These are phyloP conservation scores for Apeltes quadracus DNA, from an alignment of 2,113 vertebrate genomes.

Conservation along the genomic window DNA sequence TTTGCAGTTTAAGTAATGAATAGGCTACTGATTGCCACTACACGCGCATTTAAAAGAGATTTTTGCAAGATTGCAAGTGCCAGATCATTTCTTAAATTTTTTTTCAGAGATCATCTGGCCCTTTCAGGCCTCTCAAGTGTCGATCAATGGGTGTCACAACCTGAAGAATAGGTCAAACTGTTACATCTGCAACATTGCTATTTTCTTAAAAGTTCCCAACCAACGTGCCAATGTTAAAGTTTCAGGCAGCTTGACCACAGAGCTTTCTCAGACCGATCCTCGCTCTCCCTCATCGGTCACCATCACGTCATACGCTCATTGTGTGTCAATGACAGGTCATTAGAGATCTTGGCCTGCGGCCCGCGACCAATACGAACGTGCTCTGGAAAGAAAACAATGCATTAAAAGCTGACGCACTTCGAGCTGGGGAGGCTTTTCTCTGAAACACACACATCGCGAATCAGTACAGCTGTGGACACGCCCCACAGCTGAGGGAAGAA, in stretches of 20 bases:
- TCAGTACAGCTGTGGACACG: no score
- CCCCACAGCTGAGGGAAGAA: background rate
- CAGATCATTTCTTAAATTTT: background rate
- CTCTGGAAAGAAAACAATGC: constrained; percentile 9
- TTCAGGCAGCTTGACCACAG: background rate
- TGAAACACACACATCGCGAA: background rate
- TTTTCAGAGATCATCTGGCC: background rate
- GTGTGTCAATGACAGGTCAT: background rate
- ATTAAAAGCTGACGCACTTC: constrained; percentile 1
- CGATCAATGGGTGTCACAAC: no score
- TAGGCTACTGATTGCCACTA: background rate
- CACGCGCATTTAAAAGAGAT: background rate
- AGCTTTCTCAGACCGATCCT: background rate
- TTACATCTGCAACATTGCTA: no score
- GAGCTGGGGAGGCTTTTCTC: background rate
- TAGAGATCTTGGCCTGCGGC: constrained; percentile 5
- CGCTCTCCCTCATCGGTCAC: background rate
- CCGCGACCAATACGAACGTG: background rate
- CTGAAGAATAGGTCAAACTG: no score
- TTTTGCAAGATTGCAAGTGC: background rate
- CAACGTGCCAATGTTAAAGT: background rate
- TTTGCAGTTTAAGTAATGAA: background rate
- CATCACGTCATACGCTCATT: constrained; percentile 1
- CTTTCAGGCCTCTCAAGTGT: background rate
- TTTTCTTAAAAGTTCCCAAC: background rate